Evolutionary conservation across 2,113 vertebrate species (phyloP).

Genomic region (Laticauda colubrina): DNA sequence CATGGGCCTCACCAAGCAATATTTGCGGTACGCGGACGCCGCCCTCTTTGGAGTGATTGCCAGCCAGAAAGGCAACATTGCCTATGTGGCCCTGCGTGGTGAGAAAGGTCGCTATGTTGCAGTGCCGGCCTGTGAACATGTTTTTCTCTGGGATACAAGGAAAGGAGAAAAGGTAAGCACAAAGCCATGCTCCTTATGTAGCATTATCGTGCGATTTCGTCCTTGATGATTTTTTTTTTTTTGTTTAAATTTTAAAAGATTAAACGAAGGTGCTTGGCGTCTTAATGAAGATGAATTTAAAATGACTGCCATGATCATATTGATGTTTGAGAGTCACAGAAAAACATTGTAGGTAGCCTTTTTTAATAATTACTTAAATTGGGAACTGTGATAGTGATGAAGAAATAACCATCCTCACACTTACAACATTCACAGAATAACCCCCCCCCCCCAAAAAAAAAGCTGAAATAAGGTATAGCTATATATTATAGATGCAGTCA

Average conservation of each 20-base stretch:
- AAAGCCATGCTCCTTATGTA: neutral
- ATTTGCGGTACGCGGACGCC: slow-evolving; percentile 83
- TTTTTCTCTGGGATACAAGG: slow-evolving; percentile 92
- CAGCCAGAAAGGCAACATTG: slow-evolving; percentile 81
- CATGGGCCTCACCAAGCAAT: slow-evolving; percentile 96
- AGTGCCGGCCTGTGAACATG: slow-evolving; percentile 90
- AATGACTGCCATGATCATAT: neutral
- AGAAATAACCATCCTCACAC: neutral
- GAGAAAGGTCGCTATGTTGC: slow-evolving; percentile 89
- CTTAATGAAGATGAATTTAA: neutral
- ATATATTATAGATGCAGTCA: neutral
- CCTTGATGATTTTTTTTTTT: neutral
- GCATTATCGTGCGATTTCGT: neutral
- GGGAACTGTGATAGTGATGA: neutral
- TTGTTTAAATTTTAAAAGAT: neutral
- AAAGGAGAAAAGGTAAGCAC: slow-evolving; percentile 89
- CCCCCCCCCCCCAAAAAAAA: neutral
- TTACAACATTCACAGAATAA: neutral
- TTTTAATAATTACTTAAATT: neutral
- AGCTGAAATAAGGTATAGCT: neutral
- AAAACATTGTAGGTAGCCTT: neutral
- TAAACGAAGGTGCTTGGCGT: too few relatives aligned
- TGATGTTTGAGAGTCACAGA: neutral
- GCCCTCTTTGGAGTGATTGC: slow-evolving; percentile 90
- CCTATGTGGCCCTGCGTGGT: slow-evolving; percentile 81